Percentiles rank a stretch among this genome's conserved stretches.
Conservation (phyloP, 2,797 vertebrate genomes). For the Calcarius lapponicus region DNA sequence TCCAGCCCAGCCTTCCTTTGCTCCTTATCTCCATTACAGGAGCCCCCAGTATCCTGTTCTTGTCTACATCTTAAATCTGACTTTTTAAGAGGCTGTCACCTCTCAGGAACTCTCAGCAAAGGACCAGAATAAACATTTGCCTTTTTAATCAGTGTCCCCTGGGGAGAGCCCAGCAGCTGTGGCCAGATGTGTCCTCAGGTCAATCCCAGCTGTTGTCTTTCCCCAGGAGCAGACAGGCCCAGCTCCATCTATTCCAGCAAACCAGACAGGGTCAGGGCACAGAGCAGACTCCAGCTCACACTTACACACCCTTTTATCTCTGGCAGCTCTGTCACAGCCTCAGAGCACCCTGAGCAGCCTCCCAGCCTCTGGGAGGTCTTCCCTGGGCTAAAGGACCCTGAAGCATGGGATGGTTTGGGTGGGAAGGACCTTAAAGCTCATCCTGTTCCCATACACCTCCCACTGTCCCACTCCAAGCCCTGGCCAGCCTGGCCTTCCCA, state of each 20-base stretch:
- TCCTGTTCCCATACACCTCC: neutral
- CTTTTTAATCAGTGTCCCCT: neutral
- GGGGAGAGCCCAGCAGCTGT: slow-evolving; percentile 1
- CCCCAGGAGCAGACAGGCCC: neutral
- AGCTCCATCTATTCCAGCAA: neutral
- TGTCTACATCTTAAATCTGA: fast-evolving
- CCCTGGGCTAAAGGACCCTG: neutral
- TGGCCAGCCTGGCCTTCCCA: neutral
- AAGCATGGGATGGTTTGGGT: neutral
- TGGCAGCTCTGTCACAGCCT: neutral
- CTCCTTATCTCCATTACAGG: neutral
- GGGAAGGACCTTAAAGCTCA: neutral
- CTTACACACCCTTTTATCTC: neutral
- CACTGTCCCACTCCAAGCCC: neutral
- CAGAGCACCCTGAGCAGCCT: neutral
- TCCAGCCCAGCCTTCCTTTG: neutral
- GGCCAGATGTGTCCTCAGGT: neutral
- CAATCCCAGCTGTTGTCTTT: neutral
- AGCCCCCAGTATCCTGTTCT: fast-evolving
- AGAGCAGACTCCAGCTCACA: neutral
- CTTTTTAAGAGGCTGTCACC: neutral
- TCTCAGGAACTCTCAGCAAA: neutral
- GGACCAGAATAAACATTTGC: neutral
- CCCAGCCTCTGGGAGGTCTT: neutral
- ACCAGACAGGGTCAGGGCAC: slow-evolving; percentile 29